A percentile compares a stretch with the other conserved stretches of the same genome.
These are phyloP conservation scores for Peromyscus attwateri DNA, from an alignment of 2,797 vertebrate genomes.

Conservation along the genomic window DNA sequence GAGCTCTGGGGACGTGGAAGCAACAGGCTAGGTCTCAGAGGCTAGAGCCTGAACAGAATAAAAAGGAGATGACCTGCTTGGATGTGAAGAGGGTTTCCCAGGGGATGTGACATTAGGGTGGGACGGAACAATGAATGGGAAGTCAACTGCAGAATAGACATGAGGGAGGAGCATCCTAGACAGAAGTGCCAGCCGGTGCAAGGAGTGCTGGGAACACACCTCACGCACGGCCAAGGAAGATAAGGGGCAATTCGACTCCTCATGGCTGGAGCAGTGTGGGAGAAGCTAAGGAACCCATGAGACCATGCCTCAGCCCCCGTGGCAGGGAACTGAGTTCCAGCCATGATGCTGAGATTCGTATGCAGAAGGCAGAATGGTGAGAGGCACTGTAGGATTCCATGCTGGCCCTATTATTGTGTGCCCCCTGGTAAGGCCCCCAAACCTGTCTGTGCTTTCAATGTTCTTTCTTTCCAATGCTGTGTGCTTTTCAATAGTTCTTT, in stretches of 20 bases:
- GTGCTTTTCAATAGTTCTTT: not conserved
- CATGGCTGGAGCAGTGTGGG: not conserved
- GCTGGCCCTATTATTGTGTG: not conserved
- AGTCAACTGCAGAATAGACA: not conserved
- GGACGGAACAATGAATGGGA: not conserved
- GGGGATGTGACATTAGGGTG: not conserved
- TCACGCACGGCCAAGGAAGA: accelerated
- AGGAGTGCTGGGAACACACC: not conserved
- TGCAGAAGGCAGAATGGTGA: not conserved
- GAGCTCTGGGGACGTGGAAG: not conserved
- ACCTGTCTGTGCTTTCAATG: not conserved
- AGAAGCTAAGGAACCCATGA: not conserved
- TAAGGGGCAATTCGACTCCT: not conserved
- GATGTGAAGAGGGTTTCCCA: not conserved
- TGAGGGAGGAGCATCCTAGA: not conserved
- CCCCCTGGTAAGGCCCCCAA: not conserved
- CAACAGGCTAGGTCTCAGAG: not conserved
- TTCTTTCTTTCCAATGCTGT: not conserved
- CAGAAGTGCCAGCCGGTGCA: not conserved
- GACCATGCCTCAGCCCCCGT: not conserved
- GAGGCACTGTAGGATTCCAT: not conserved
- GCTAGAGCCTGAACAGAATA: not conserved
- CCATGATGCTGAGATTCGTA: not conserved
- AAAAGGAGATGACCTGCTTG: no score
- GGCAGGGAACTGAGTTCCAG: not conserved